Conservation (phyloP, 2,888 invertebrate genomes). For the Sepioteuthis lessoniana region DNA sequence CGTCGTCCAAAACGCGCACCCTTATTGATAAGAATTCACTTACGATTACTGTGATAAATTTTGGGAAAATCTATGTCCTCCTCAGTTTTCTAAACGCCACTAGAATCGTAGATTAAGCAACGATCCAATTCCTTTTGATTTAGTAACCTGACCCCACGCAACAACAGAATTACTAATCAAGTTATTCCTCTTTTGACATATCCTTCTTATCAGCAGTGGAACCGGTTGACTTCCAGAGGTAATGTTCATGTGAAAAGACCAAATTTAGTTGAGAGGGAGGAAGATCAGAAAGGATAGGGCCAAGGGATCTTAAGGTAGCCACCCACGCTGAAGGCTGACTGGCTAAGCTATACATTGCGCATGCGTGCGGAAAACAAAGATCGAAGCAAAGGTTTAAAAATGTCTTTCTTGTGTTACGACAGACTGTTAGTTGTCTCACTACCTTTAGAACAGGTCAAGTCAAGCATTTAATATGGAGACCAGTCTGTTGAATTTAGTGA, state of each 20-base stretch:
- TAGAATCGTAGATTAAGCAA: neutral
- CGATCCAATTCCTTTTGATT: slow-evolving; percentile 23
- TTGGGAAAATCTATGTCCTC: neutral
- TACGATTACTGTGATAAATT: neutral
- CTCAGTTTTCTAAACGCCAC: neutral
- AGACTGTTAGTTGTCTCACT: neutral
- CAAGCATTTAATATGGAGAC: neutral
- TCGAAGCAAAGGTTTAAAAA: neutral
- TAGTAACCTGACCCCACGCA: neutral
- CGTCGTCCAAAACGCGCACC: neutral
- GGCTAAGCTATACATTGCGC: neutral
- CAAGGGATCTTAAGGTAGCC: neutral
- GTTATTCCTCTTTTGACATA: neutral
- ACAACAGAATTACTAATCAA: neutral
- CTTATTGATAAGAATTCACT: neutral
- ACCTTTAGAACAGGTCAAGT: neutral
- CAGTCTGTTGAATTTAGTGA: neutral
- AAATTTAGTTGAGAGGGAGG: neutral
- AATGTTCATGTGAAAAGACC: neutral
- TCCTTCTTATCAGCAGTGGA: neutral
- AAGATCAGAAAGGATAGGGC: neutral
- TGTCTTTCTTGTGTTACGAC: neutral
- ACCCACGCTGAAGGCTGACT: neutral
- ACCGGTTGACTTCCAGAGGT: neutral
- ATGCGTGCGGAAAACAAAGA: neutral